These are phyloP conservation scores for Meriones psammophilus DNA, from an alignment of 2,797 vertebrate genomes.

Conservation along the genomic window DNA sequence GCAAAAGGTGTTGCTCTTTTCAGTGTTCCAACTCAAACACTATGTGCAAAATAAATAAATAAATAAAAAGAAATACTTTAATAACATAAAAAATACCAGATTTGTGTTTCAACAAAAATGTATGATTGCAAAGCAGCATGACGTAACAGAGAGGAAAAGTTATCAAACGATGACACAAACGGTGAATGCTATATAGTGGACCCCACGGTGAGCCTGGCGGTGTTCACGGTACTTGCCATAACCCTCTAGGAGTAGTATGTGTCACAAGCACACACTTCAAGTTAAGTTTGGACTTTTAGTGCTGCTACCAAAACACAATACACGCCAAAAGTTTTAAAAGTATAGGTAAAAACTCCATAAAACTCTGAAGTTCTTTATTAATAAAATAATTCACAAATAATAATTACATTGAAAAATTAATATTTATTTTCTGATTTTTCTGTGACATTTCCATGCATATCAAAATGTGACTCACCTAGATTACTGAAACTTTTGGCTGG, in stretches of 20 bases:
- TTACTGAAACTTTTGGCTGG: neutral
- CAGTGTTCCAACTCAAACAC: neutral
- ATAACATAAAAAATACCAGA: neutral
- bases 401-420: neutral
- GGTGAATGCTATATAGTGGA: neutral
- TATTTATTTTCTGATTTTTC: neutral
- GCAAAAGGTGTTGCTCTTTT: neutral
- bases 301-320: neutral
- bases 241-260: neutral
- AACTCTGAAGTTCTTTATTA: conserved; percentile 46
- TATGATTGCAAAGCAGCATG: neutral
- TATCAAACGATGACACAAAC: conserved; percentile 40
- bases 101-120: conserved; percentile 17
- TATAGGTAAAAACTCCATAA: neutral
- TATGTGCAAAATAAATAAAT: neutral
- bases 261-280: neutral
- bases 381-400: conserved; percentile 29
- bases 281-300: conserved; percentile 27
- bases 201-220: neutral
- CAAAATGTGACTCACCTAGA: neutral
- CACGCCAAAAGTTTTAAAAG: conserved; percentile 13
- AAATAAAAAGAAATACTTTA: neutral
- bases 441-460: neutral
- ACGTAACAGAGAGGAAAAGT: neutral
- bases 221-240: neutral